Conservation (phyloP, 2,113 vertebrate genomes). For the mouse (Mus musculus) region DNA sequence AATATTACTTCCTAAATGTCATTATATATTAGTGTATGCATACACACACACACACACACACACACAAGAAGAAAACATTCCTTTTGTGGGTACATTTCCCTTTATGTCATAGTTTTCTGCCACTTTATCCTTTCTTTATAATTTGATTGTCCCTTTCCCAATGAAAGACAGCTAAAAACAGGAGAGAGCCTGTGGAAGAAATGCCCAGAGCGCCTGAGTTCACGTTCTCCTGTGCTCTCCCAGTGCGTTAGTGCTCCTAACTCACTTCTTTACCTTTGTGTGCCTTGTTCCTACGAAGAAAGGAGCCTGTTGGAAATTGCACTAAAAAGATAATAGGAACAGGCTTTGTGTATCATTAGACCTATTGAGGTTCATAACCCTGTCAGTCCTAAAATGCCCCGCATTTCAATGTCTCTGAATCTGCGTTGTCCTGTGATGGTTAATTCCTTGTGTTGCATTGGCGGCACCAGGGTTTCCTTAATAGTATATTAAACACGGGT, state of each 20-base stretch:
- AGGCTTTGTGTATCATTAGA: neutral
- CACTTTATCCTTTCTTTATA: slow-evolving; percentile 30
- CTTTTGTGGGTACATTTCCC: neutral
- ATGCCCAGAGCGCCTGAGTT: neutral
- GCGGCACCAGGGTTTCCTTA: neutral
- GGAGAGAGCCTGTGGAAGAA: neutral
- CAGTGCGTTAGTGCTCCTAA: neutral
- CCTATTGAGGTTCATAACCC: neutral
- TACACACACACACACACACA: no score
- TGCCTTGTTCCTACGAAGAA: neutral
- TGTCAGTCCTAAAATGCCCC: neutral
- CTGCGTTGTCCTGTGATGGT: neutral
- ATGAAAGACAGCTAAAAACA: neutral
- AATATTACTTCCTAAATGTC: slow-evolving; percentile 56
- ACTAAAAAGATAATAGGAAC: neutral
- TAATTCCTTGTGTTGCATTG: neutral
- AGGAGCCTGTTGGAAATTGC: neutral
- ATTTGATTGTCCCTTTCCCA: neutral
- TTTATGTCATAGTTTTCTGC: neutral
- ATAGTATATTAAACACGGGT: neutral
- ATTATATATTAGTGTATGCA: neutral
- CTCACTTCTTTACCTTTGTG: neutral
- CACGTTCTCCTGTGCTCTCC: neutral
- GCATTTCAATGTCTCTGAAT: neutral
- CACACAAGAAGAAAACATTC: slow-evolving; percentile 17